Conservation (phyloP, 2,797 vertebrate genomes). For the Hapalemur alaotrensis region DNA sequence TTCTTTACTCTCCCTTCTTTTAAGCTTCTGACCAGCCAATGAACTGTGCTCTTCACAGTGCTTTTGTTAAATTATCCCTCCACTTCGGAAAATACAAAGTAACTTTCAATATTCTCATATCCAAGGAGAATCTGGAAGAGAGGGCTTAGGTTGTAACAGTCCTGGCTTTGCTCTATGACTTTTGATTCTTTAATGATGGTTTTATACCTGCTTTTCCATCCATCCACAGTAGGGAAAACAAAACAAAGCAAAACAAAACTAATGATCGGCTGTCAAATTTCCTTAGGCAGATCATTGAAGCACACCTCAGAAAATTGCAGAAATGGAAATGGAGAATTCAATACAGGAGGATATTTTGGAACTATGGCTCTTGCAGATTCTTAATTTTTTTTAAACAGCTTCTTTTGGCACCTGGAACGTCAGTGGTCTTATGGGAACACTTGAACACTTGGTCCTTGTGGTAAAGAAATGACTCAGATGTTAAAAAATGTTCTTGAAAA, state of each 20-base stretch:
- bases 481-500: constrained; percentile 45
- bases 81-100: constrained; percentile 55
- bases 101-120: constrained; percentile 67
- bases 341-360: constrained; percentile 51
- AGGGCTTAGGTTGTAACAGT: constrained; percentile 37
- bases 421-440: constrained; percentile 57
- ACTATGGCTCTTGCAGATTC: constrained; percentile 35
- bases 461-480: constrained; percentile 56
- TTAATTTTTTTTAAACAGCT: constrained; percentile 43
- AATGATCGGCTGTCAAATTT: neutral
- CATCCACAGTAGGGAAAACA: neutral
- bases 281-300: neutral
- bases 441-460: constrained; percentile 47
- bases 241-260: neutral
- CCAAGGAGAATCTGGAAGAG: constrained; percentile 74
- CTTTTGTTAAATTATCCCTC: constrained; percentile 76
- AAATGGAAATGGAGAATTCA: neutral
- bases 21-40: constrained; percentile 68
- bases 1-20: constrained; percentile 65
- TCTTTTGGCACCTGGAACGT: constrained; percentile 48
- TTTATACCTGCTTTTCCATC: neutral
- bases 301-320: neutral
- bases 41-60: constrained; percentile 34
- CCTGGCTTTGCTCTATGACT: neutral
- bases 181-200: neutral